Percentiles rank a stretch among this genome's conserved stretches.
Evolutionary conservation across 2,113 vertebrate species (phyloP).

Genomic region (Oceanodroma tethys): DNA sequence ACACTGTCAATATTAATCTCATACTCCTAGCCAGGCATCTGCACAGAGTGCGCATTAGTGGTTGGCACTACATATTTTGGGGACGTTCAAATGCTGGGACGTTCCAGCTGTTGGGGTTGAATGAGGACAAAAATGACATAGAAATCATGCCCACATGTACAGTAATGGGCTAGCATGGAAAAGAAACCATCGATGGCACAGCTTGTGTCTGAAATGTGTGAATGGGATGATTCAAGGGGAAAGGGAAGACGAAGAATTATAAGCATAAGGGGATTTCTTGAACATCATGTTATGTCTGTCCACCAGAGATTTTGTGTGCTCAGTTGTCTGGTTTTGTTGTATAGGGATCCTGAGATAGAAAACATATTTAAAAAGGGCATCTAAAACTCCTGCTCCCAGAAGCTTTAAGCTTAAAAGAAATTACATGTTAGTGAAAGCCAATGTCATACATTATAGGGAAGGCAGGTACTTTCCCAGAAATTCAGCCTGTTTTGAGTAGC

Average conservation of each 20-base stretch:
- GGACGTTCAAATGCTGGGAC: neutral
- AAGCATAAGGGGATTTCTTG: neutral
- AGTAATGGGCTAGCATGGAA: neutral
- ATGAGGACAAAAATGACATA: neutral
- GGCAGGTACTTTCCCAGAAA: neutral
- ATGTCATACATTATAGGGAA: neutral
- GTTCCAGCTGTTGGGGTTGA: neutral
- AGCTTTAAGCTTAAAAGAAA: neutral
- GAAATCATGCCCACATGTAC: neutral
- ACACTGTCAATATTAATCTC: neutral
- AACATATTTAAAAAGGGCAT: neutral
- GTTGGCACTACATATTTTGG: neutral
- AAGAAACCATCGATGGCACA: neutral
- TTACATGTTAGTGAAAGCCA: neutral
- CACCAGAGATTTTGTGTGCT: neutral
- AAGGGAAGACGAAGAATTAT: neutral
- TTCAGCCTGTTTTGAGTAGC: neutral
- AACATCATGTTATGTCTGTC: neutral
- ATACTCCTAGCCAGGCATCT: neutral
- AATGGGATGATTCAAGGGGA: neutral
- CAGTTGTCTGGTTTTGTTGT: neutral
- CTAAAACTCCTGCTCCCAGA: neutral
- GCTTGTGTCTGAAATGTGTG: neutral
- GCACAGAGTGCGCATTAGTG: fast-evolving
- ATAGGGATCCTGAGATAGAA: neutral